A percentile compares a stretch with the other conserved stretches of the same genome.
These are phyloP conservation scores for Dendronephthya gigantea DNA, from an alignment of 64 coral and sea anemone species.

Conservation along the genomic window DNA sequence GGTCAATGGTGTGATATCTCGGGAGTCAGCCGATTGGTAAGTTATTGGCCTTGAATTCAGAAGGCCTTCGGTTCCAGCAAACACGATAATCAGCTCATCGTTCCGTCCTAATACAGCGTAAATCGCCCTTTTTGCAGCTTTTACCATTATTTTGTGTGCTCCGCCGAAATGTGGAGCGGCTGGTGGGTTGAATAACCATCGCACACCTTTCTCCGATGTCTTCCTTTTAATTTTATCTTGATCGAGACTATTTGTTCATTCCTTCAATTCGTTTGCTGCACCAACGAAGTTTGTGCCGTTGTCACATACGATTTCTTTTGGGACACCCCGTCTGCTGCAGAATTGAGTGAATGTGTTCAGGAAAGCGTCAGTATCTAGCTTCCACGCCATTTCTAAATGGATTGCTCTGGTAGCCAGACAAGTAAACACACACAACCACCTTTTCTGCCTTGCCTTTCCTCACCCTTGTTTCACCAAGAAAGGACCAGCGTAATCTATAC, in stretches of 20 bases:
- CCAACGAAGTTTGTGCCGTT: slow-evolving; percentile 44
- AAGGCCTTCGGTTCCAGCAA: slow-evolving; percentile 8
- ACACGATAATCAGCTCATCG: slow-evolving; percentile 26
- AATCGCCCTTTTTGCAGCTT: slow-evolving; percentile 45
- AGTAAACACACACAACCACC: slow-evolving; percentile 41
- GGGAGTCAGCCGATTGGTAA: slow-evolving; percentile 33
- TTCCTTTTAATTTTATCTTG: slow-evolving; percentile 8
- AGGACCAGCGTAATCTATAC: slow-evolving; percentile 25
- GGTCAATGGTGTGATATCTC: slow-evolving; percentile 21
- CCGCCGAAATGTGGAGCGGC: slow-evolving; percentile 9
- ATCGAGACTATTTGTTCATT: slow-evolving; percentile 14
- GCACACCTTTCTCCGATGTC: neutral
- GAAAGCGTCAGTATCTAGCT: slow-evolving; percentile 34
- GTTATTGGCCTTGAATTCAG: slow-evolving; percentile 36
- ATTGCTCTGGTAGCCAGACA: neutral
- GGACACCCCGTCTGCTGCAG: slow-evolving; percentile 27
- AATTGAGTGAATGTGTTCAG: slow-evolving; percentile 41
- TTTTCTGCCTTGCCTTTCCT: slow-evolving; percentile 21
- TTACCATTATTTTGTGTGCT: slow-evolving; percentile 27
- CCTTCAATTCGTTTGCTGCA: neutral
- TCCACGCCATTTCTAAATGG: neutral
- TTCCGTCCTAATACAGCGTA: slow-evolving; percentile 18
- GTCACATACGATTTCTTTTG: slow-evolving; percentile 32
- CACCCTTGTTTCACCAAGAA: slow-evolving; percentile 35
- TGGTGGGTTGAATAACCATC: slow-evolving; percentile 19